Evolutionary conservation across 2,113 vertebrate species (phyloP), one percentile per base, ranked within the genome.

Genomic region (Collichthys lucidus): DNA sequence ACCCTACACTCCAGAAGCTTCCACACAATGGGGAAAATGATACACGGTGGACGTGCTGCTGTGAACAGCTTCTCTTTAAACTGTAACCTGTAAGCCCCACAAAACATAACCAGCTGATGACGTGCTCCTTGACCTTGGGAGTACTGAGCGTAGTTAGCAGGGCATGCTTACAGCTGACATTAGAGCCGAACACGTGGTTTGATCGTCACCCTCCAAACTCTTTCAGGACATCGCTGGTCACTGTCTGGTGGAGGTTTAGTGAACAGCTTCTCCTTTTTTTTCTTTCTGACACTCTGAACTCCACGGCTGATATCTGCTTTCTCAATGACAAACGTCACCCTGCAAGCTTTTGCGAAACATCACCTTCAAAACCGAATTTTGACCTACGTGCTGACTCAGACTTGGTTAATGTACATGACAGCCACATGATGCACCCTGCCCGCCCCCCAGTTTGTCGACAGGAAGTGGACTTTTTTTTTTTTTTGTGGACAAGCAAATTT

Each of bases 321-420:
- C 19, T 35, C 26, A 67, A 49, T 55, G 77, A 35, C 17, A 64
- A 61, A 29, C 70, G 40, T 50, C 62, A 16, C 42, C 44, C 50
- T 50, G 44, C 35, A 29, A 81, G 68, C 57, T 47, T 64, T 11
- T 14, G 68, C 70, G 47, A 16, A 60, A 57, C 60, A 19, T n/a
- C 16, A 14, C 57, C 62, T 49, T 52, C 47, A 22, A 11, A 74
- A 35, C 31, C 22, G 19, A 44, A 35, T 35, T 6, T 5, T 35
- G 31, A 80, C 12, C 11, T 19, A 31, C 53, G 29, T 62, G 65
- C 68, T 83, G 81, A 89, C 59, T 90, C 80, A 85, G 75, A 72
- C 44, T n/a, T n/a, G 5, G 47, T 35, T 70, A 65, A 78, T 72
- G 20, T 71, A 46, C 19, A 24, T 22, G 0, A 57, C 5, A 1